A percentile compares a stretch with the other conserved stretches of the same genome.
These are phyloP conservation scores for Micrastur ruficollis DNA, from an alignment of 2,797 vertebrate species.

Conservation along the genomic window DNA sequence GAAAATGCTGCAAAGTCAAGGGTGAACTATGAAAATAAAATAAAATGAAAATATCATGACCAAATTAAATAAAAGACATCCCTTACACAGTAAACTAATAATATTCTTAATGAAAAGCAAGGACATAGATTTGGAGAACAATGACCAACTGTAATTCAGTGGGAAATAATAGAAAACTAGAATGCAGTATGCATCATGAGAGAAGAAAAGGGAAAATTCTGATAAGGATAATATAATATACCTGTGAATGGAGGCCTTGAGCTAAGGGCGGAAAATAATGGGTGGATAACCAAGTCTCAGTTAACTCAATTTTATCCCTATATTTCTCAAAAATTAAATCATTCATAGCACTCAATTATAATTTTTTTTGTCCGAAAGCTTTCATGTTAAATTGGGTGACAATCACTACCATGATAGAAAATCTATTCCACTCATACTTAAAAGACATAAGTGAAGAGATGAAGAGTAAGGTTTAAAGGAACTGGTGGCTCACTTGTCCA, in stretches of 20 bases:
- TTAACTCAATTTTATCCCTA: not conserved
- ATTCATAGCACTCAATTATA: not conserved
- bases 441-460: not conserved
- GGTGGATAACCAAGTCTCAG: not conserved
- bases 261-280: not conserved
- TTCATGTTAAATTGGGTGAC: not conserved
- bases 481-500: not conserved
- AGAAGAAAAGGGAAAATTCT: not conserved
- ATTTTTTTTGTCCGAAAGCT: not conserved
- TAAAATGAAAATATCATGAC: conserved; percentile 24
- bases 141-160: not conserved
- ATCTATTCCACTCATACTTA: not conserved
- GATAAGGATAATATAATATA: not conserved
- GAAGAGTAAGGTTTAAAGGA: not conserved
- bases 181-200: not conserved
- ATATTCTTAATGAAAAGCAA: not conserved
- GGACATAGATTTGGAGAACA: not conserved
- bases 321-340: conserved; percentile 20
- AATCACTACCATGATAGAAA: not conserved
- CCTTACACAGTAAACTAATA: not conserved
- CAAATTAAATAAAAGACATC: not conserved
- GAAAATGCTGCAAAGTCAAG: conserved; percentile 11
- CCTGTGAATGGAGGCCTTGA: not conserved
- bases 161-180: conserved; percentile 2
- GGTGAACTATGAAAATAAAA: conserved; percentile 6